Evolutionary conservation across 23 tunicate species (phyloP), one percentile per base, ranked within the genome.

Genomic region (Clavelina lepadiformis): DNA sequence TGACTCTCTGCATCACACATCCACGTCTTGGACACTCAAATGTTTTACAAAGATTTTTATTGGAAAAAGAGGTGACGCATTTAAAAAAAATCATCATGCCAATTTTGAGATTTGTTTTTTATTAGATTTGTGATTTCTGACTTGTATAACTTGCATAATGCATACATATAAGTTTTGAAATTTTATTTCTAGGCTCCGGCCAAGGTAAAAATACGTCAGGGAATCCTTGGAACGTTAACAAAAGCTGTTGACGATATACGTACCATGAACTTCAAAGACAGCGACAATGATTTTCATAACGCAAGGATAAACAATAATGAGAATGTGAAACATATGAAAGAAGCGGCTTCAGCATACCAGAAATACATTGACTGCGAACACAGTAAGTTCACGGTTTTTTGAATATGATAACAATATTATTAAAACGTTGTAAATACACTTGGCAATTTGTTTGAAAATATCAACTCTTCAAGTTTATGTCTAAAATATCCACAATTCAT

Each of bases 211-310:
- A 73, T 81, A 3, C 46, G 71, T 22, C 67, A 69, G 15, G 55
- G 65, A 6, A 61, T 81, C 26, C 64, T 81, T 63, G 79, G 33
- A 21, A 38, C 56, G 6, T 29, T 81, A 5, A 63, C 67, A 32
- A 81, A 81, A 30, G 68, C 77, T 33, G 73, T 71, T 37, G 88
- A 81, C 38, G 88, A 81, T 3, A 53, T 58, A 28, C 65, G 73
- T 5, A 23, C 46, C 15, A 35, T 64, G 34, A 72, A 65, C 33
- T 72, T 29, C 57, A 63, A 71, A 71, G 88, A 72, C 38, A 35
- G 13, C 23, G 61, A 81, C 57, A 67, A 63, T 2, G 62, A 73
- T 7, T 49, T 72, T 21, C 88, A 81, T 2, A 73, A 81, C 53
- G 32, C 38, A 0, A 44, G 74, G 15, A 53, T 72, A 18, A 58